A percentile compares a stretch with the other conserved stretches of the same genome.
These are phyloP conservation scores for Oxygymnocypris stewartii DNA, from an alignment of 2,113 vertebrate genomes.

Conservation along the genomic window DNA sequence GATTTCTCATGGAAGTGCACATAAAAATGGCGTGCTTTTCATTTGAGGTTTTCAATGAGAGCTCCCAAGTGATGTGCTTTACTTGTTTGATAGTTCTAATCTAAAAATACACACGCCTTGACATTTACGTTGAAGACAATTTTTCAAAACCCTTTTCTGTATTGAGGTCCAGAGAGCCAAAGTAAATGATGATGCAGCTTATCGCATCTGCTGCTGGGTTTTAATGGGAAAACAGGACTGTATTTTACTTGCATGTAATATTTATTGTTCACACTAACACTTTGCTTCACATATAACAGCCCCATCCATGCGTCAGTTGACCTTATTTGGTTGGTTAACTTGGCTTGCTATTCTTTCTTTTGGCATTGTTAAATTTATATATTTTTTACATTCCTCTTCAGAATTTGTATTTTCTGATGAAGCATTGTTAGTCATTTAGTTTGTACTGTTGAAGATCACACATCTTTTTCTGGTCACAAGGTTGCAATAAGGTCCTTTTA, in stretches of 20 bases:
- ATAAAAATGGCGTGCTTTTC: background rate
- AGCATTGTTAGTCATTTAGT: too few relatives aligned
- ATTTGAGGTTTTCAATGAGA: background rate
- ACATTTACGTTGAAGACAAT: conserved; percentile 29
- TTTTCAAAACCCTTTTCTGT: conserved; percentile 58
- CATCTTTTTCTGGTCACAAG: background rate
- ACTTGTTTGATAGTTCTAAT: conserved; percentile 48
- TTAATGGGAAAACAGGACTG: conserved; percentile 63
- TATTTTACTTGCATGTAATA: conserved; percentile 71
- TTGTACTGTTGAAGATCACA: too few relatives aligned
- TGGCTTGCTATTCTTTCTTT: conserved; percentile 33
- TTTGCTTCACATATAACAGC: conserved; percentile 33
- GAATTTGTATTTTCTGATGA: too few relatives aligned
- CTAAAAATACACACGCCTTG: conserved; percentile 53
- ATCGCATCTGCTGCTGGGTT: conserved; percentile 60
- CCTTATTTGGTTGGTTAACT: conserved; percentile 53
- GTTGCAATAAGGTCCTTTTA: background rate
- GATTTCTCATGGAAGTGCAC: background rate
- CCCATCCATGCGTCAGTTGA: conserved; percentile 16
- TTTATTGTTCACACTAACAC: conserved; percentile 61
- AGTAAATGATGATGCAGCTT: conserved; percentile 60
- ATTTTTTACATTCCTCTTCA: too few relatives aligned
- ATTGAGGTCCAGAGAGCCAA: conserved; percentile 59
- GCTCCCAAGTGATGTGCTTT: background rate
- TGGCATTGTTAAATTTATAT: too few relatives aligned